These are phyloP conservation scores for Ancistrus triradiatus DNA, from an alignment of 2,113 vertebrate species.

Conservation along the genomic window DNA sequence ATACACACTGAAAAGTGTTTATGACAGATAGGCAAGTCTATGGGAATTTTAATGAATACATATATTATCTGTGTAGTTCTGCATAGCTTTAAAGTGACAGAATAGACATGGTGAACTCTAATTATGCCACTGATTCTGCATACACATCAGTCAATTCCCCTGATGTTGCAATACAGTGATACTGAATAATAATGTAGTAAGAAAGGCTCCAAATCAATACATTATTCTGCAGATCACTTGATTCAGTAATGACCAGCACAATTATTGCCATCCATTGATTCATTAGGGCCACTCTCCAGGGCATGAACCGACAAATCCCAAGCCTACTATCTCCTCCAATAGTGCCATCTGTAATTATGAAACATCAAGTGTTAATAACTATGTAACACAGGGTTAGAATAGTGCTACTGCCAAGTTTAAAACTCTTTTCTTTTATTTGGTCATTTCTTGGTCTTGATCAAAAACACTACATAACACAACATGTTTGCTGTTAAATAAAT, in stretches of 20 bases:
- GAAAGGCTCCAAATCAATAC: constrained; percentile 77
- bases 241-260: constrained; percentile 76
- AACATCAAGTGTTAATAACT: constrained; percentile 72
- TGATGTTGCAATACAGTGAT: constrained; percentile 75
- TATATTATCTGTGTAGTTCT: not conserved
- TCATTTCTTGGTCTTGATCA: constrained; percentile 18
- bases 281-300: constrained; percentile 69
- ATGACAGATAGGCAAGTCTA: too few relatives aligned
- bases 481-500: too few relatives aligned
- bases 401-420: constrained; percentile 57
- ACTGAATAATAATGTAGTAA: constrained; percentile 76
- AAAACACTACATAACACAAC: too few relatives aligned
- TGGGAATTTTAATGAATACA: not conserved
- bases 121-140: constrained; percentile 51
- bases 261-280: constrained; percentile 72
- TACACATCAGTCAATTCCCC: constrained; percentile 70
- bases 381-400: constrained; percentile 62
- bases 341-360: constrained; percentile 69
- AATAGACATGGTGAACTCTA: constrained; percentile 36
- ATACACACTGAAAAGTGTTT: not conserved
- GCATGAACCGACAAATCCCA: constrained; percentile 62
- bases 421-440: constrained; percentile 39
- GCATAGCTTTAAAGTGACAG: constrained; percentile 13
- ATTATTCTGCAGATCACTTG: constrained; percentile 79
- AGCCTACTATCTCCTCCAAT: constrained; percentile 63